phyloP scores from a whole-genome alignment of 1,140 invertebrate species.

The Pogonomyrmex barbatus region DNA sequence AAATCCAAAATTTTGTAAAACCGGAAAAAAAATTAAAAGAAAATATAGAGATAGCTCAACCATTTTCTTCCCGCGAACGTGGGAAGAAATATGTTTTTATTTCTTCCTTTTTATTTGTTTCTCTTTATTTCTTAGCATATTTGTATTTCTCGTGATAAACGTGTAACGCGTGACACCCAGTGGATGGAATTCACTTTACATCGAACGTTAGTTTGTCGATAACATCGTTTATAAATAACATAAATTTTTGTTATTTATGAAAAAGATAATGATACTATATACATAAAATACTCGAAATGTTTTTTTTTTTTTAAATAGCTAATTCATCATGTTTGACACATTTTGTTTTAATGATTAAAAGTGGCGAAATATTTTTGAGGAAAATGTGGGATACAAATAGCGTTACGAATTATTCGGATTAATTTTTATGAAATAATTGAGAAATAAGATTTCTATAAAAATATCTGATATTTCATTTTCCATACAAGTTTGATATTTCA shows the following conservation, averaged over 20 bases:
- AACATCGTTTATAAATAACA: not conserved
- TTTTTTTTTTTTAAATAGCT: not conserved
- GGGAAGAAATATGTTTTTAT: not conserved
- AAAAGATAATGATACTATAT: not conserved
- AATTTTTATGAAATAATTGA: not conserved
- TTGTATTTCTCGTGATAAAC: not conserved
- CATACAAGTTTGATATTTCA: not conserved
- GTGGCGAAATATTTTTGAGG: not conserved
- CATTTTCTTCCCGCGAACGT: not conserved
- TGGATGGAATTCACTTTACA: conserved; percentile 21
- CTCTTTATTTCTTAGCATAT: not conserved
- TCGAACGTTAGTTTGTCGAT: conserved; percentile 1
- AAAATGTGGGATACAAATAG: not conserved
- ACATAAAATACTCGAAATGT: not conserved
- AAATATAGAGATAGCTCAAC: too few species aligned
- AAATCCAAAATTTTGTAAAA: not conserved
- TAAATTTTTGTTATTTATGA: not conserved
- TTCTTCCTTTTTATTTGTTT: not conserved
- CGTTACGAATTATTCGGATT: not conserved
- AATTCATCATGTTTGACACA: not conserved
- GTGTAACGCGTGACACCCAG: conserved; percentile 18
- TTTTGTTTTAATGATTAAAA: not conserved
- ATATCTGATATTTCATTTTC: not conserved
- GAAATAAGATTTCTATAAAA: not conserved
- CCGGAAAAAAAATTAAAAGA: not conserved